These are phyloP conservation scores for Aplidium turbinatum DNA, from an alignment of 23 tunicate species.

Conservation along the genomic window DNA sequence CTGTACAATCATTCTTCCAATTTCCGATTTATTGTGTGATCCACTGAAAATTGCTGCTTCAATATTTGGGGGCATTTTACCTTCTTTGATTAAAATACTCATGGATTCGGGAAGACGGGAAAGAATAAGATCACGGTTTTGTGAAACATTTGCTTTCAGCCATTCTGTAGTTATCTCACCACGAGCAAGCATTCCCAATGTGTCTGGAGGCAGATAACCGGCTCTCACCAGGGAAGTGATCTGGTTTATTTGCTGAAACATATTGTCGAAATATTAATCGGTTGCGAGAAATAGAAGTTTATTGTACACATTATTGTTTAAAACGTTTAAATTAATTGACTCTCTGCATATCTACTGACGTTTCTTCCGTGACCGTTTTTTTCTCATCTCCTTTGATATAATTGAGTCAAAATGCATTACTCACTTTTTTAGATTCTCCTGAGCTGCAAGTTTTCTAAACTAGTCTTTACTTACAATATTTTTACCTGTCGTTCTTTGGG, in stretches of 20 bases:
- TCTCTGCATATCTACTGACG: not conserved
- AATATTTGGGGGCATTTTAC: conserved; percentile 56
- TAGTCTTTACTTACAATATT: too few species aligned
- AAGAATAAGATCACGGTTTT: conserved; percentile 50
- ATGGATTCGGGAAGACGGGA: conserved; percentile 49
- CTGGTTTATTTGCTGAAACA: not conserved
- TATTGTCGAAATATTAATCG: too few species aligned
- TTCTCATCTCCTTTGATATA: too few species aligned
- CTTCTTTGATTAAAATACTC: conserved; percentile 18
- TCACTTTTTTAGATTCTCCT: too few species aligned
- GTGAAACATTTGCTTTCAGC: conserved; percentile 28
- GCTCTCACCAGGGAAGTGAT: conserved; percentile 8
- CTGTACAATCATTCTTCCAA: conserved; percentile 18
- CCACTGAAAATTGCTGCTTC: conserved; percentile 55
- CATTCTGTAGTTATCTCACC: conserved; percentile 60
- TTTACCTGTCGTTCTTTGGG: too few species aligned
- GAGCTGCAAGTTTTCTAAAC: too few species aligned
- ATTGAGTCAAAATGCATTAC: too few species aligned
- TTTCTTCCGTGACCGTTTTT: not conserved
- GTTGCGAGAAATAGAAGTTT: too few species aligned
- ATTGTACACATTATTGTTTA: too few species aligned
- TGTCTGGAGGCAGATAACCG: conserved; percentile 56
- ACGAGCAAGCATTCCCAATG: conserved; percentile 4
- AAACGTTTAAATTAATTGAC: not conserved
- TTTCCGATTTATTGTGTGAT: conserved; percentile 21